Percentiles rank a stretch among this genome's conserved stretches.
Evolutionary conservation across 2,888 invertebrate species (phyloP).

Genomic region (Phyllotreta cruciferae): DNA sequence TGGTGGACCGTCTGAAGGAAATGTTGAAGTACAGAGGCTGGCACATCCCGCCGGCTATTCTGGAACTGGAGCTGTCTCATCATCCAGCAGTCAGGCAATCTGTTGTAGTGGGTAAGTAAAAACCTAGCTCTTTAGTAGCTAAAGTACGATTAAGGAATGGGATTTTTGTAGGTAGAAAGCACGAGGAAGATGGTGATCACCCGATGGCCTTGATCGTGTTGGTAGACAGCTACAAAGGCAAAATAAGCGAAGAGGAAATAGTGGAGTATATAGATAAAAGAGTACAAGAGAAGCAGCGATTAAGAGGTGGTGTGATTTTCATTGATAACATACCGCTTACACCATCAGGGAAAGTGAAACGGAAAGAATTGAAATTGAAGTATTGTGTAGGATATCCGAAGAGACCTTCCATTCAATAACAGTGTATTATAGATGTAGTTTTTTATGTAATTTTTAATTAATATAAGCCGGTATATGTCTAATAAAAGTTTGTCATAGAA

Average conservation of each 20-base stretch:
- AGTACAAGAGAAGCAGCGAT: constrained; percentile 50
- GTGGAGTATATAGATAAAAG: constrained; percentile 47
- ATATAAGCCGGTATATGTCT: not conserved
- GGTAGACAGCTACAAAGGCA: constrained; percentile 34
- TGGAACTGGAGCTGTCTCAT: constrained; percentile 48
- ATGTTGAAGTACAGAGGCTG: constrained; percentile 63
- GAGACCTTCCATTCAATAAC: constrained; percentile 12
- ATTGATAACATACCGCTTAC: constrained; percentile 50
- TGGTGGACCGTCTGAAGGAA: constrained; percentile 63
- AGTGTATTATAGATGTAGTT: not conserved
- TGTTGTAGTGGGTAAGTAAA: constrained; percentile 47
- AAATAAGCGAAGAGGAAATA: constrained; percentile 47
- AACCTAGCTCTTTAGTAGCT: not conserved
- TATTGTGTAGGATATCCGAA: constrained; percentile 17
- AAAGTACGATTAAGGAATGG: not conserved
- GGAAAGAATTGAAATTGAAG: constrained; percentile 35
- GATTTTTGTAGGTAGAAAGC: constrained; percentile 44
- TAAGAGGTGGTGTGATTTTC: constrained; percentile 53
- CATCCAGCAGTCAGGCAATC: constrained; percentile 52
- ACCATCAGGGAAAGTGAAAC: constrained; percentile 52
- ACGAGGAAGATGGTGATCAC: constrained; percentile 52
- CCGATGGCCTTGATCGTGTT: constrained; percentile 49
- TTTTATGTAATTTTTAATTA: not conserved
- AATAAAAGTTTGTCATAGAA: no score
- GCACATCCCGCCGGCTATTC: constrained; percentile 58